Evolutionary conservation across 2,113 vertebrate species (phyloP).

Genomic region (Cervus canadensis): DNA sequence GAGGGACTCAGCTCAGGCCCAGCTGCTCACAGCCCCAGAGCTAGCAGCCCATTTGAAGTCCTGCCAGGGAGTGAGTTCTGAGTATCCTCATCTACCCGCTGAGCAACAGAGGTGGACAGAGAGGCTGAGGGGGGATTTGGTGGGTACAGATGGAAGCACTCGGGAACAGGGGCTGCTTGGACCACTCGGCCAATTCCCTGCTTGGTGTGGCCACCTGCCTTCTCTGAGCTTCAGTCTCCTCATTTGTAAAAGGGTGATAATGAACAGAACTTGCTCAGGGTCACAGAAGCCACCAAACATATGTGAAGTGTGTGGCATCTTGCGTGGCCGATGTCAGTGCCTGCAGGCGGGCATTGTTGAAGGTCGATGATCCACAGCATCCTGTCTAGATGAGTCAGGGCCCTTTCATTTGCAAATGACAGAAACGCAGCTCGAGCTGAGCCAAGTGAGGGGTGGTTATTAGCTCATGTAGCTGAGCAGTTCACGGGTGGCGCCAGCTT

Average conservation of each 20-base stretch:
- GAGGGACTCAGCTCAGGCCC: neutral
- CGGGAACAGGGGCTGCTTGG: neutral
- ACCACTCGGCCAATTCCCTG: rapidly evolving
- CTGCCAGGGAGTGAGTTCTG: rapidly evolving
- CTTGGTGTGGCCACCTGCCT: neutral
- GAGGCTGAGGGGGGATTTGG: no score
- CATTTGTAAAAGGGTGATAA: neutral
- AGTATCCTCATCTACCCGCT: neutral
- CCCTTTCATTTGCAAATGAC: constrained; percentile 45
- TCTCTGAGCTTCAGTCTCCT: neutral
- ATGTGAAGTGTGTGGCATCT: rapidly evolving
- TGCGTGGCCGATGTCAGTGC: neutral
- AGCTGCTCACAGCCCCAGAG: neutral
- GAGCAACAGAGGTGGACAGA: neutral
- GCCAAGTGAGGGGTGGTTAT: neutral
- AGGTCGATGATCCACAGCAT: constrained; percentile 45
- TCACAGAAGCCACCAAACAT: neutral
- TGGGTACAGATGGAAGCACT: neutral
- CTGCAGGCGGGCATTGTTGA: neutral
- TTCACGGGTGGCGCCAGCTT: neutral
- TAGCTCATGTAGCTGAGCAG: neutral
- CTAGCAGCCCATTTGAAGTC: neutral
- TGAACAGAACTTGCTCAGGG: neutral
- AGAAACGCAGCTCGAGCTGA: neutral
- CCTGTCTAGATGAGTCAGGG: constrained; percentile 67